Evolutionary conservation across 2,888 invertebrate species (phyloP), one percentile per base, ranked within the genome.

Genomic region (Dicranocentrus wangi): DNA sequence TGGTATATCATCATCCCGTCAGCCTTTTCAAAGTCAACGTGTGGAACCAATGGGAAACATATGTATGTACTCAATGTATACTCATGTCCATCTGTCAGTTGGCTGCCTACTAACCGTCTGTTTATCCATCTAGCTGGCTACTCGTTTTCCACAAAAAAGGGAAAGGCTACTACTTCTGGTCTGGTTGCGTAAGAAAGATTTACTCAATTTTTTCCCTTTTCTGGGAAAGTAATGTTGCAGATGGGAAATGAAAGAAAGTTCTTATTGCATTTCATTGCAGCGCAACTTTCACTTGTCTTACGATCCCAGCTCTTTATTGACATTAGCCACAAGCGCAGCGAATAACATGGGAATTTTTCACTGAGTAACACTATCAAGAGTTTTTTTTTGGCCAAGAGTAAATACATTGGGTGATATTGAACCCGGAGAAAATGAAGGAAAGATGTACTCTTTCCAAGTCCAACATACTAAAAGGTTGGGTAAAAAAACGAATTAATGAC

Each of bases 11-110:
- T 15, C 61, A 61, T 10, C 17, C 61, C 28, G 23, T 19, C 55
- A 21, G 19, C 15, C 10, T 55, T 55, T 55, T 55, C 60, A 78
- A 51, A 70, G 63, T 63, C 60, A 78, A 39, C 69, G 61, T 69
- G 55, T 69, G 76, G 69, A 76, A 76, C 76, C 43, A 39, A 76
- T 76, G 76, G 68, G 61, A 78, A 69, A 70, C 78, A 78, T 78
- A 69, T 78, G 68, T 65, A 73, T 42, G n/a, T 66, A 58, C 58
- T 75, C 66, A 58, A 58, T 23, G 15, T 39, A 39, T 63, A 23
- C 23, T 73, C 65, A 25, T 66, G 75, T 66, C 75, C 66, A 66
- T 66, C 65, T 75, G 75, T 66, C 75, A 53, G 69, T 60, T 53
- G 60, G 21, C 53, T 75, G 23, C 60, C 23, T 47, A 27, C 17